A percentile compares a stretch with the other conserved stretches of the same genome.
Evolutionary conservation across 1,140 invertebrate genomes (phyloP).

Genomic region (Cydia strobilella): DNA sequence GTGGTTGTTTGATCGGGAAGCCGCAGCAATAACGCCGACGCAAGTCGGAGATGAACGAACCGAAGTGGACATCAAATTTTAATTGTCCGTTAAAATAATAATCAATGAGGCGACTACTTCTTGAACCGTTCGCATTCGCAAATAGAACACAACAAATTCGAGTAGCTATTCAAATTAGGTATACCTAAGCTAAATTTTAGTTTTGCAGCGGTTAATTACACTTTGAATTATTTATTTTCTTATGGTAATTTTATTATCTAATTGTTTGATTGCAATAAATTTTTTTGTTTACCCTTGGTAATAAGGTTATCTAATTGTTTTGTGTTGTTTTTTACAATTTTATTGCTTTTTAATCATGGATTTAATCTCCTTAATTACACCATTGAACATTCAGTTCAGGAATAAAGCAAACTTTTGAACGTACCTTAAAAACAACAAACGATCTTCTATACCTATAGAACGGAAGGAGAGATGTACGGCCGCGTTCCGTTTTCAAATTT

Average conservation of each 20-base stretch:
- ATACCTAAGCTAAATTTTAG: conserved; percentile 40
- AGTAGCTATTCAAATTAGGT: conserved; percentile 33
- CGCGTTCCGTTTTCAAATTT: not conserved
- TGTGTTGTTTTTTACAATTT: too few relatives aligned
- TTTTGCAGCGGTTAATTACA: conserved; percentile 46
- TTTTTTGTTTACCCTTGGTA: too few relatives aligned
- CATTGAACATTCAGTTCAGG: too few relatives aligned
- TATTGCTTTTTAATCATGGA: conserved; percentile 37
- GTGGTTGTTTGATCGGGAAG: conserved; percentile 43
- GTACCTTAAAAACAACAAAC: not conserved
- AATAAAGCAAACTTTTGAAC: too few relatives aligned
- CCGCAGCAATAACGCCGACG: conserved; percentile 56
- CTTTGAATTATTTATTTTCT: conserved; percentile 61
- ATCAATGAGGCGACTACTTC: conserved; percentile 74
- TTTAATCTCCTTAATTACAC: too few relatives aligned
- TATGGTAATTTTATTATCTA: conserved; percentile 32
- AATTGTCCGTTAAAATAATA: conserved; percentile 79
- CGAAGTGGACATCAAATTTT: conserved; percentile 77
- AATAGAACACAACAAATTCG: conserved; percentile 47
- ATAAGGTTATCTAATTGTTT: too few relatives aligned
- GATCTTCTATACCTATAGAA: not conserved
- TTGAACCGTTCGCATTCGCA: conserved; percentile 44
- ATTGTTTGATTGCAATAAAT: conserved; percentile 35
- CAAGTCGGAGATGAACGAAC: conserved; percentile 73
- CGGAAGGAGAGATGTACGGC: not conserved